Percentiles rank a stretch among this genome's conserved stretches.
Evolutionary conservation across 2,113 vertebrate species (phyloP).

Genomic region (Copsychus sechellarum): DNA sequence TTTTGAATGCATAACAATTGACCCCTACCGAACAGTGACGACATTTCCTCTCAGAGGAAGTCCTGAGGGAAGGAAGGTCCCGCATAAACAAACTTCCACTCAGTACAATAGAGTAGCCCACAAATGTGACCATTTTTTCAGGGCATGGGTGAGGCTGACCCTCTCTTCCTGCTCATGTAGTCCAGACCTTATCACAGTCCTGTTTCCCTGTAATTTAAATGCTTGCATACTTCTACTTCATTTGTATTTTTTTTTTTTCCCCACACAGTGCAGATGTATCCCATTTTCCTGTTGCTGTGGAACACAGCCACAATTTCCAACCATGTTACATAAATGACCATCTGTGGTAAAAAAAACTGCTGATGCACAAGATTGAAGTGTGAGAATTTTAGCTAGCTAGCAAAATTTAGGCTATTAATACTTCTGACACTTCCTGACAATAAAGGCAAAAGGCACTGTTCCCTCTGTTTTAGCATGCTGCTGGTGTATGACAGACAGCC

Average conservation of each 20-base stretch:
- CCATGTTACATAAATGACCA: constrained; percentile 57
- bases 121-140: constrained; percentile 66
- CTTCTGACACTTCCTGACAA: constrained; percentile 49
- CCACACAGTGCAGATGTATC: constrained; percentile 63
- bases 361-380: constrained; percentile 1
- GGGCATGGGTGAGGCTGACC: constrained; percentile 55
- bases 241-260: constrained; percentile 62
- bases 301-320: constrained; percentile 49
- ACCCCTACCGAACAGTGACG: constrained; percentile 42
- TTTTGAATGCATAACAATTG: constrained; percentile 64
- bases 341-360: constrained; percentile 47
- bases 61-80: constrained; percentile 69
- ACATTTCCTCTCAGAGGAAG: constrained; percentile 65
- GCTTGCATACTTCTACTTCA: constrained; percentile 53
- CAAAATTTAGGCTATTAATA: constrained; percentile 59
- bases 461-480: not conserved
- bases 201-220: constrained; percentile 65
- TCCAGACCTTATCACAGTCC: constrained; percentile 49
- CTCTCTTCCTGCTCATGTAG: constrained; percentile 59
- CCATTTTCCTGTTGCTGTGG: constrained; percentile 74
- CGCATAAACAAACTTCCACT: constrained; percentile 58
- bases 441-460: not conserved
- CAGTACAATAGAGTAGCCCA: constrained; percentile 54
- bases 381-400: constrained; percentile 40
- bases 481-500: not conserved